Conservation (phyloP, 1,140 invertebrate genomes). For the Lucilia sericata region DNA sequence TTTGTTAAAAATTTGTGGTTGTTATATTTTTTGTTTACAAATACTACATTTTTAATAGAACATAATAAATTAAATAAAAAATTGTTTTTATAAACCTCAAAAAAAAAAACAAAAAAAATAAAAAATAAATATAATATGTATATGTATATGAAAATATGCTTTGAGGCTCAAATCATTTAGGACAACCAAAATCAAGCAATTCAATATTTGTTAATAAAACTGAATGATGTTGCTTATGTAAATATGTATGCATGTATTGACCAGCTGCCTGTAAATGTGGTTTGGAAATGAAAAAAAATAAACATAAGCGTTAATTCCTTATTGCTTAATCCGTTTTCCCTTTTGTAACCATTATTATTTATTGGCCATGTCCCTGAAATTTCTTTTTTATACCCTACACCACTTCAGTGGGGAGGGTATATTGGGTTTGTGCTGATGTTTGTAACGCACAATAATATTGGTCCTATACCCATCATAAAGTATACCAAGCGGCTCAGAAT, state of each 20-base stretch:
- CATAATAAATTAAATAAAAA: constrained; percentile 2
- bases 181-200: neutral
- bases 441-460: no score
- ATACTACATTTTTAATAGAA: neutral
- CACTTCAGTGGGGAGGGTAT: no score
- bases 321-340: neutral
- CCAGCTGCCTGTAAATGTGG: neutral
- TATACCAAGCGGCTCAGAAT: no score
- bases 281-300: neutral
- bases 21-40: neutral
- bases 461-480: no score
- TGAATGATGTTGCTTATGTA: neutral
- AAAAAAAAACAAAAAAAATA: neutral
- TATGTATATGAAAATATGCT: neutral
- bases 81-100: neutral
- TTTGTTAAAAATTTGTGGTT: neutral
- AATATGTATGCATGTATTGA: neutral
- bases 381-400: no score
- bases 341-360: neutral
- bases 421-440: no score
- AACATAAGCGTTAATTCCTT: constrained; percentile 15
- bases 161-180: neutral
- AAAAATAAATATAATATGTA: neutral
- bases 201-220: constrained; percentile 17
- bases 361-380: neutral